Evolutionary conservation across 1,140 invertebrate species (phyloP).

Genomic region (Drosophila neocordata): DNA sequence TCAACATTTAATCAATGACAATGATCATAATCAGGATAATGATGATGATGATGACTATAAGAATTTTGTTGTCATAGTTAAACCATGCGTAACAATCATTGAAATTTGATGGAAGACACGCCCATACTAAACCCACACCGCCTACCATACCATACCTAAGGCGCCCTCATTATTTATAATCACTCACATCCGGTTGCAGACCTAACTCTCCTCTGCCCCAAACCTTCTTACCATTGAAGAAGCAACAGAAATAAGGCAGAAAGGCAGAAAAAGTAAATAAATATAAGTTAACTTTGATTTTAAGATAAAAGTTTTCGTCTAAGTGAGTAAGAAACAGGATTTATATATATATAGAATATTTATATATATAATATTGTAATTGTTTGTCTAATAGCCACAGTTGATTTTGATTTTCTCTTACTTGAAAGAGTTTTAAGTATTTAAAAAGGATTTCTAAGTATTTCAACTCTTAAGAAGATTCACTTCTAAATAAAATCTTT

Average conservation of each 20-base stretch:
- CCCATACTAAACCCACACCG: background rate
- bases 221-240: too few relatives aligned
- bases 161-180: constrained; percentile 69
- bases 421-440: too few relatives aligned
- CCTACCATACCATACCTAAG: constrained; percentile 19
- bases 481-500: too few relatives aligned
- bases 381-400: too few relatives aligned
- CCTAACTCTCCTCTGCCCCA: background rate
- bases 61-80: constrained; percentile 5
- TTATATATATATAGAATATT: background rate
- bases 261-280: constrained; percentile 22
- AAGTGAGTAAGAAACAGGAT: background rate
- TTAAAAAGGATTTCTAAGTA: too few relatives aligned
- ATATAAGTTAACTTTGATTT: constrained; percentile 1
- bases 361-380: background rate
- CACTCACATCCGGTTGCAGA: constrained; percentile 56
- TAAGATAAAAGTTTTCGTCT: background rate
- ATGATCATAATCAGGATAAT: too few relatives aligned
- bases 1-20: constrained; percentile 18
- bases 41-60: background rate
- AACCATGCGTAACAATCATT: constrained; percentile 33
- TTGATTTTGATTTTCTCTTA: too few relatives aligned
- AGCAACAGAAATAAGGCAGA: background rate
- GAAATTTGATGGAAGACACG: constrained; percentile 47
- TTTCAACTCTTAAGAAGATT: too few relatives aligned